Percentiles rank a stretch among this genome's conserved stretches.
phyloP scores from a whole-genome alignment of 2,888 invertebrate genomes.

The Nomada fabriciana region DNA sequence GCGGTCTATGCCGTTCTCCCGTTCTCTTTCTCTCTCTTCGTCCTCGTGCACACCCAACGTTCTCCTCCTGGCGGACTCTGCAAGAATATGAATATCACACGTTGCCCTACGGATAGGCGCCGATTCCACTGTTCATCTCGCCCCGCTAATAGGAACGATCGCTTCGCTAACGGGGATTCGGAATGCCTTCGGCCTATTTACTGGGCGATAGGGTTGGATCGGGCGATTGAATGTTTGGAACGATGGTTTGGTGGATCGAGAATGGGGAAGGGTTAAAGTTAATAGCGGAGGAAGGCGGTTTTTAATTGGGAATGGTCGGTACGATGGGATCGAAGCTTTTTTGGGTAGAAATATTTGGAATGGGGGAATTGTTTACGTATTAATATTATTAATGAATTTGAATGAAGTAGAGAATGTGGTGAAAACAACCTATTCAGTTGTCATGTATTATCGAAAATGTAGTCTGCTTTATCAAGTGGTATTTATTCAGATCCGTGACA shows the following conservation, averaged over 20 bases:
- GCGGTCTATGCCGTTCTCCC: conserved; percentile 64
- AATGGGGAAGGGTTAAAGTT: too few relatives aligned
- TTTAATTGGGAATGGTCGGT: neutral
- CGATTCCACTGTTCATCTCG: conserved; percentile 36
- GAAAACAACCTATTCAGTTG: too few relatives aligned
- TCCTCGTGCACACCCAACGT: conserved; percentile 62
- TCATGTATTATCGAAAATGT: too few relatives aligned
- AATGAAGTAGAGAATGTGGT: neutral
- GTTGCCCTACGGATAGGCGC: conserved; percentile 62
- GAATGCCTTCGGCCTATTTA: neutral
- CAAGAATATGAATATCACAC: conserved; percentile 83
- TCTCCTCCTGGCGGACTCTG: conserved; percentile 76
- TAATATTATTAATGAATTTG: neutral
- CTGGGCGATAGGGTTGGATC: neutral
- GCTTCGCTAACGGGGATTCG: neutral
- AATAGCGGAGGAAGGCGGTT: too few relatives aligned
- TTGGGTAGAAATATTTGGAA: neutral
- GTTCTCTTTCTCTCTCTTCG: conserved; percentile 52
- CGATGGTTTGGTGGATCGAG: neutral
- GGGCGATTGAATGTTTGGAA: neutral
- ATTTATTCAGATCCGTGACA: too few relatives aligned
- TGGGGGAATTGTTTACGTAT: neutral
- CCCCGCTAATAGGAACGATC: conserved; percentile 32
- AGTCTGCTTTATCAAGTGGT: too few relatives aligned
- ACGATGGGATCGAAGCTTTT: neutral